Conservation (phyloP, 1,140 invertebrate species). For the Tyrophagus putrescentiae region DNA sequence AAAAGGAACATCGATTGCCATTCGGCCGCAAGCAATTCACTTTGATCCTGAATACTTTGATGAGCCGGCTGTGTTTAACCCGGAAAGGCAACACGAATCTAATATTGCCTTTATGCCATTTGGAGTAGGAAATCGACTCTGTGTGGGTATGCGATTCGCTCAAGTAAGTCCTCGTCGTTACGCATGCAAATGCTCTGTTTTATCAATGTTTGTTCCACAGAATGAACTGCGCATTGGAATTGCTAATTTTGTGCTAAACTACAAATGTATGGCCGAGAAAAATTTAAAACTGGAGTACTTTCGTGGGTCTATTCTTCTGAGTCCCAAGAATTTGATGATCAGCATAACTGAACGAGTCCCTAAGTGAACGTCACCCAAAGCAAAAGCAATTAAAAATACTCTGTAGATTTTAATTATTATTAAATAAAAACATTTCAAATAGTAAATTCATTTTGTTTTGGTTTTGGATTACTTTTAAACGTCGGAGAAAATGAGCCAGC, state of each 20-base stretch:
- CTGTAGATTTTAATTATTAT: no score
- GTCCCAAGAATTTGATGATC: neutral
- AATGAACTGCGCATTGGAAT: conserved; percentile 2
- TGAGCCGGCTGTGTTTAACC: conserved; percentile 45
- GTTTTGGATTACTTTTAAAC: no score
- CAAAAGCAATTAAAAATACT: no score
- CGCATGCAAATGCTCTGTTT: no score
- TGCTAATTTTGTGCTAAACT: conserved; percentile 5
- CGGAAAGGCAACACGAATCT: conserved; percentile 36
- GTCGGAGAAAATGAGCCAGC: no score
- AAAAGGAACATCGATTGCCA: conserved; percentile 42
- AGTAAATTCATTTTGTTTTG: no score
- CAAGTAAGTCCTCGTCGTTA: no score
- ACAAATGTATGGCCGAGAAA: neutral
- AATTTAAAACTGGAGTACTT: neutral
- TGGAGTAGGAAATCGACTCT: conserved; percentile 7
- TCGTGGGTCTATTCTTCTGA: neutral
- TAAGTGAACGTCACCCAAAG: no score
- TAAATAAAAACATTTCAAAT: no score
- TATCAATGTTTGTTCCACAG: conserved; percentile 21
- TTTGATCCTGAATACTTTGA: conserved; percentile 42
- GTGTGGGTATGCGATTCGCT: conserved; percentile 20
- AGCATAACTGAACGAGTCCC: neutral
- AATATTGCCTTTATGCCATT: conserved; percentile 17
- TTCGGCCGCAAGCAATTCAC: conserved; percentile 48